A percentile compares a stretch with the other conserved stretches of the same genome.
phyloP scores from a whole-genome alignment of 2,113 vertebrate species.

The Crotophaga sulcirostris region DNA sequence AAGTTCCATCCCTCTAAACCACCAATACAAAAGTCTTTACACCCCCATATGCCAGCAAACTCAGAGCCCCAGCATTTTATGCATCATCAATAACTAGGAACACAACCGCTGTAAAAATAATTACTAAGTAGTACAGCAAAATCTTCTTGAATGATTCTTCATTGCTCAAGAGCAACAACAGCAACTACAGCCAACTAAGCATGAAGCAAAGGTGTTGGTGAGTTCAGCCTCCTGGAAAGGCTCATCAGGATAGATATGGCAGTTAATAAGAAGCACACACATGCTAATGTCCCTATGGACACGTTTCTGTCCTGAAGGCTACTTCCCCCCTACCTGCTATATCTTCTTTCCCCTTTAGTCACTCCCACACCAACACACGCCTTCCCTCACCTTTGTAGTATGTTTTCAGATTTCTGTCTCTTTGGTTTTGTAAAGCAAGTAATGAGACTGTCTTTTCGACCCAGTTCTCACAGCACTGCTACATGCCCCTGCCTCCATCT shows the following conservation, averaged over 20 bases:
- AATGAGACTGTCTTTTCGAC: fast-evolving
- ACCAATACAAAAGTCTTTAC: not conserved
- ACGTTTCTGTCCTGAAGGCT: not conserved
- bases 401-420: not conserved
- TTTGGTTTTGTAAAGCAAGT: not conserved
- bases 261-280: not conserved
- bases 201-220: not conserved
- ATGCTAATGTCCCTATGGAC: not conserved
- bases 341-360: not conserved
- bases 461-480: not conserved
- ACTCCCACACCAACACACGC: not conserved
- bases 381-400: not conserved
- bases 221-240: not conserved
- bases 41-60: not conserved
- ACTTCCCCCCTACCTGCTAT: fast-evolving
- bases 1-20: not conserved
- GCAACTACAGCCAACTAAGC: not conserved
- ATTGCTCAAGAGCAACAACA: not conserved
- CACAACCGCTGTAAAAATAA: not conserved
- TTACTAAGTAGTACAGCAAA: not conserved
- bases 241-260: not conserved
- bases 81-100: not conserved
- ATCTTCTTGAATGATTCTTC: not conserved
- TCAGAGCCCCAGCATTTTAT: not conserved
- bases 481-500: not conserved